A percentile compares a stretch with the other conserved stretches of the same genome.
phyloP scores from a whole-genome alignment of 2,113 vertebrate species.

The Embiotoca jacksoni region DNA sequence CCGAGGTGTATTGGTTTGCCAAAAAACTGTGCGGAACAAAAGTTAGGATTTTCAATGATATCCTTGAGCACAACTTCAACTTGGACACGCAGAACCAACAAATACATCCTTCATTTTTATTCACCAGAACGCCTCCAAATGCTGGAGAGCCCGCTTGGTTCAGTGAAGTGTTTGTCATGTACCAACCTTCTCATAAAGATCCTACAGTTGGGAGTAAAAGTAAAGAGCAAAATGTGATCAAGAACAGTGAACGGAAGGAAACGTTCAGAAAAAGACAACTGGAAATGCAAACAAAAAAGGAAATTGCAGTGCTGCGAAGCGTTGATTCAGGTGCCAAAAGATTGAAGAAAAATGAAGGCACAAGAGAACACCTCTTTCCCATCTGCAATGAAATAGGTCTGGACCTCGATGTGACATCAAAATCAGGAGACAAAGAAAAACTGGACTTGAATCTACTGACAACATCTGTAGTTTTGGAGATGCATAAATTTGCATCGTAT shows the following conservation, averaged over 20 bases:
- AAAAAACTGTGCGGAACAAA: slow-evolving; percentile 24
- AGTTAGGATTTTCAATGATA: background rate
- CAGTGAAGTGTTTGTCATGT: slow-evolving; percentile 15
- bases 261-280: background rate
- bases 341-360: background rate
- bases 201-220: accelerated
- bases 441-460: slow-evolving; percentile 33
- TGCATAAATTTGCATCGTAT: slow-evolving; percentile 16
- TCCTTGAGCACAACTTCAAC: slow-evolving; percentile 48
- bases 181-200: background rate
- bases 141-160: background rate
- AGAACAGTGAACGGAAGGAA: slow-evolving; percentile 8
- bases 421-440: slow-evolving; percentile 10
- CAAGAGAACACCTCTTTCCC: too few species aligned
- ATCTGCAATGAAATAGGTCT: slow-evolving; percentile 20
- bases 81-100: background rate
- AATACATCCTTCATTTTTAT: accelerated
- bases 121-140: accelerated
- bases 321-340: background rate
- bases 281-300: slow-evolving; percentile 28
- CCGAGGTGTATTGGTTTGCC: slow-evolving; percentile 15
- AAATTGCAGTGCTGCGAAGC: background rate
- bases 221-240: background rate
- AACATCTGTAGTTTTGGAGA: slow-evolving; percentile 32
- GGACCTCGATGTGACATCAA: slow-evolving; percentile 20